Evolutionary conservation across 2,888 invertebrate species (phyloP), one percentile per base, ranked within the genome.

Genomic region (Dolomedes plantarius): DNA sequence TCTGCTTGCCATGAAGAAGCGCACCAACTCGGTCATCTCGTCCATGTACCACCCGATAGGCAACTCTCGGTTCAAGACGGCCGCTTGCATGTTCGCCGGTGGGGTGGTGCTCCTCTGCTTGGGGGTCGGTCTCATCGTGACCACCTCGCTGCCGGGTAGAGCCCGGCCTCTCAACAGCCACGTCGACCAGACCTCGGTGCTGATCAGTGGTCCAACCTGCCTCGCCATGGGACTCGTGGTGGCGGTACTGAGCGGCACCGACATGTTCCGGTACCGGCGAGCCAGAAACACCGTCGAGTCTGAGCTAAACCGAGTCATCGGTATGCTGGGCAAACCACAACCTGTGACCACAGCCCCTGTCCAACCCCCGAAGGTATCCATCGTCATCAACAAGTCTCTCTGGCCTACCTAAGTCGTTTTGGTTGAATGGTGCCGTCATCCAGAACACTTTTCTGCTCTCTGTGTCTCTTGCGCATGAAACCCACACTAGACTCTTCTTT

Each of bases 131-230:
- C 65, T 86, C 5, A 76, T 86, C 6, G 56, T 86, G 16, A 80
- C 86, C 0, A 78, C 80, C 0, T 5, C 74, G 0, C 71, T 69
- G 0, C 62, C 71, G 6, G 23, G 39, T 1, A 69, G 67, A 2
- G 79, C 86, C 0, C 73, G 73, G 5, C 56, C 62, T 0, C 31
- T 67, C 13, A 72, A 74, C 28, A 29, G 13, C 19, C 72, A 50
- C 23, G 72, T 50, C 6, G 76, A 86, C 28, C 71, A 79, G 39
- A 86, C 86, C 1, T 86, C 86, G 0, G 72, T 80, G 11, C 72
- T 86, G 56, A 79, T 86, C 39, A 86, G 75, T 23, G 86, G 86
- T 1, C 86, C 86, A 0, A 80, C 80, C 1, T 86, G 86, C 36
- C 65, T 86, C n/a, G 76, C 46, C 1, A 67, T 86, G 3, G 86